Conservation (phyloP, 2,797 vertebrate genomes). For the Sardinella longiceps region DNA sequence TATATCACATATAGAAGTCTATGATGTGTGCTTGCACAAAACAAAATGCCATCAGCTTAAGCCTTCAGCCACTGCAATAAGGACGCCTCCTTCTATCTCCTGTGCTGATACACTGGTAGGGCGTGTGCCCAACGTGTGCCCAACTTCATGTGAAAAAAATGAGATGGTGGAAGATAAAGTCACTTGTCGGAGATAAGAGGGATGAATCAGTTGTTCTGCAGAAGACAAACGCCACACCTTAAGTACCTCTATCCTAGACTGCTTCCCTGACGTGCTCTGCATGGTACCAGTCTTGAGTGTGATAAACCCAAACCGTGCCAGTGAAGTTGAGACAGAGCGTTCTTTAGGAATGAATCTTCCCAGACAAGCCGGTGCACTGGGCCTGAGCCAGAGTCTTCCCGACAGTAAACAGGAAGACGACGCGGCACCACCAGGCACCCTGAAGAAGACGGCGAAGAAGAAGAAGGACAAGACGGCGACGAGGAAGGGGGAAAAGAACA, state of each 20-base stretch:
- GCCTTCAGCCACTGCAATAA: background rate
- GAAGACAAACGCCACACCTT: too few species aligned
- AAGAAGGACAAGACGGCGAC: background rate
- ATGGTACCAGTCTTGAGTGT: background rate
- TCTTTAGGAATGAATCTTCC: background rate
- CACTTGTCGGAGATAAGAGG: too few species aligned
- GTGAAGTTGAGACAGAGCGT: background rate
- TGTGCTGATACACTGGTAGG: background rate
- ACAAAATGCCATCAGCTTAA: background rate
- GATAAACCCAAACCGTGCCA: background rate
- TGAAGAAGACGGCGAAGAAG: background rate
- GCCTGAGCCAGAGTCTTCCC: background rate
- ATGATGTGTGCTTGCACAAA: background rate
- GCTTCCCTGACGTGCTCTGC: background rate
- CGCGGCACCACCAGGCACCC: background rate
- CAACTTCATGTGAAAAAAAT: background rate
- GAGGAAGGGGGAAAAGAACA: too few species aligned
- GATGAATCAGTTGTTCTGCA: too few species aligned
- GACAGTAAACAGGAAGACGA: background rate
- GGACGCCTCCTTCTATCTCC: background rate
- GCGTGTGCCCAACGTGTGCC: too few species aligned
- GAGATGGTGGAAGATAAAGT: too few species aligned
- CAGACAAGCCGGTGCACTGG: background rate
- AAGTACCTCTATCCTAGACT: too few species aligned
- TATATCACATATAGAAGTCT: background rate